Conservation (phyloP, 92 coral and sea anemone species). For the Metridium senile region DNA sequence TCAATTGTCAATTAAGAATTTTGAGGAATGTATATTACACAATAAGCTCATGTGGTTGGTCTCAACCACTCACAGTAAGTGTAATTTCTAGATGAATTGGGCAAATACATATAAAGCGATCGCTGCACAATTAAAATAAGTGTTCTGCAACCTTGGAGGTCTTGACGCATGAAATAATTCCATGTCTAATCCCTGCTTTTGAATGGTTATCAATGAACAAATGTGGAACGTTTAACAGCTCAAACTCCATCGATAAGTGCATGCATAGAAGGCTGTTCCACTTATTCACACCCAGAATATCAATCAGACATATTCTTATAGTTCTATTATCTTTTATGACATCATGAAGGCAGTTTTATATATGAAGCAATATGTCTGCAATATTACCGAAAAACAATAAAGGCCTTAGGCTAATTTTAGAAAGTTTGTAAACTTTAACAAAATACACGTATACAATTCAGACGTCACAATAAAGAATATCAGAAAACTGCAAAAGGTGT, state of each 20-base stretch:
- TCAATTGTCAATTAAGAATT: conserved; percentile 10
- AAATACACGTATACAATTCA: too few relatives aligned
- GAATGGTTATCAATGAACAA: neutral
- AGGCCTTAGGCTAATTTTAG: too few relatives aligned
- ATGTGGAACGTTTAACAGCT: neutral
- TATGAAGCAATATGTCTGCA: too few relatives aligned
- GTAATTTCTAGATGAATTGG: conserved; percentile 15
- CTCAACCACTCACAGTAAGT: conserved; percentile 3
- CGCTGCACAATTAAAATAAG: conserved; percentile 17
- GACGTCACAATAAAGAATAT: too few relatives aligned
- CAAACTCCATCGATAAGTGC: neutral
- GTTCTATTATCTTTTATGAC: too few relatives aligned
- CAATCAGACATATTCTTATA: too few relatives aligned
- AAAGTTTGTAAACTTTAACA: too few relatives aligned
- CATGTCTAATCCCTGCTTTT: conserved; percentile 12
- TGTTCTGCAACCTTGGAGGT: conserved; percentile 27
- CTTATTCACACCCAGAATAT: neutral
- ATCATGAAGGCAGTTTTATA: too few relatives aligned
- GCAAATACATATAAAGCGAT: neutral
- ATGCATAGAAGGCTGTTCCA: neutral
- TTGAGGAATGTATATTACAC: conserved; percentile 8
- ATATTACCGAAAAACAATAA: too few relatives aligned
- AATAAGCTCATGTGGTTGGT: conserved; percentile 6
- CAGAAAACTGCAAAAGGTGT: too few relatives aligned
- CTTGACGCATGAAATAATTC: conserved; percentile 3